Conservation (phyloP, 2,888 invertebrate genomes). For the Orthosia gracilis region DNA sequence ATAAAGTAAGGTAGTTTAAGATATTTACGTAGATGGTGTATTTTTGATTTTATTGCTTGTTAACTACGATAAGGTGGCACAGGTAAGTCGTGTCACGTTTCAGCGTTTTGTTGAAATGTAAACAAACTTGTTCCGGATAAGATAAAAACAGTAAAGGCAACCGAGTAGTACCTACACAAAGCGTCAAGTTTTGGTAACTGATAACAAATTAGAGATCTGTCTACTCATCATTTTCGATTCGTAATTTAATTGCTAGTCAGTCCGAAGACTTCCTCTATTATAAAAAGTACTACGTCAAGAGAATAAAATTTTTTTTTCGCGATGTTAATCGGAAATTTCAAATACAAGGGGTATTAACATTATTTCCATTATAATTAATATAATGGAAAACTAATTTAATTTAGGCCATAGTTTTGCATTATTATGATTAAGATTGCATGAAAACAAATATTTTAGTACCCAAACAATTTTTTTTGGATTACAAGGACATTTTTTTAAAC, state of each 20-base stretch:
- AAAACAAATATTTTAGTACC: constrained; percentile 75
- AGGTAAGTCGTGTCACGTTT: constrained; percentile 88
- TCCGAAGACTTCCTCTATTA: background rate
- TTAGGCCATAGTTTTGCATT: background rate
- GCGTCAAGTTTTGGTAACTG: constrained; percentile 75
- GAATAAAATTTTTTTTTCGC: background rate
- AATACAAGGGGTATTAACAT: background rate
- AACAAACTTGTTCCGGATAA: constrained; percentile 91
- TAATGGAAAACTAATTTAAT: background rate
- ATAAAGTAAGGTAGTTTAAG: constrained; percentile 46
- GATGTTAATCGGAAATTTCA: background rate
- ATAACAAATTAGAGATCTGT: constrained; percentile 68
- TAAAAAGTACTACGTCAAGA: constrained; percentile 3
- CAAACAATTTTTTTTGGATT: constrained; percentile 63
- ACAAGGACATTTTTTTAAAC: no score
- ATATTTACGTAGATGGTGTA: constrained; percentile 75
- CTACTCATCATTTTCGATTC: constrained; percentile 38
- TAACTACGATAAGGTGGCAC: constrained; percentile 87
- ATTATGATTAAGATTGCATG: background rate
- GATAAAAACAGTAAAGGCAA: constrained; percentile 84
- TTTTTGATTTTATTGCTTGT: constrained; percentile 87
- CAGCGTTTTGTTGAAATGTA: constrained; percentile 89
- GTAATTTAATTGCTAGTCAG: constrained; percentile 1
- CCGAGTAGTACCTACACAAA: constrained; percentile 66
- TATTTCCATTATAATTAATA: background rate